Conservation (phyloP, 2,888 invertebrate species). For the Ecdyonurus torrentis region DNA sequence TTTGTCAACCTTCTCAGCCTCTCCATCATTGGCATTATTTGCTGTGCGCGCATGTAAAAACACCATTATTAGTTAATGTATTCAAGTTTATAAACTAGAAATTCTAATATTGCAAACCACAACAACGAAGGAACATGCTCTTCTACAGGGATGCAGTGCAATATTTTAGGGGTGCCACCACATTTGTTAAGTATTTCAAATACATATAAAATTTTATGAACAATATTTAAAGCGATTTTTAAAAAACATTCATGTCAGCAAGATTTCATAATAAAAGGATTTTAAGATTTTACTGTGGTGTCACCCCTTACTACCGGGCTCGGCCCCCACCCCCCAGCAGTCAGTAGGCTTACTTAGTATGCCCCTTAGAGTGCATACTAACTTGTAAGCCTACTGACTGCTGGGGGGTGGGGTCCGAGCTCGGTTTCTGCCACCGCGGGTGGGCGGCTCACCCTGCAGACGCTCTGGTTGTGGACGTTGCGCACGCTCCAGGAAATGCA, state of each 20-base stretch:
- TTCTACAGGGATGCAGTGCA: background rate
- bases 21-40: slow-evolving; percentile 31
- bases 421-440: background rate
- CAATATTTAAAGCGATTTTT: no score
- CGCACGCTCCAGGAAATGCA: slow-evolving; percentile 63
- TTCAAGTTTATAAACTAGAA: background rate
- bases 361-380: background rate
- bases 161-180: no score
- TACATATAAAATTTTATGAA: no score
- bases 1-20: slow-evolving; percentile 34
- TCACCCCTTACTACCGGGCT: no score
- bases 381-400: slow-evolving; percentile 4
- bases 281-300: no score
- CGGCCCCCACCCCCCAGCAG: no score
- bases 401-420: background rate
- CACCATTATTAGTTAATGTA: background rate
- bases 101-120: background rate
- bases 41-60: slow-evolving; percentile 23
- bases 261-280: no score
- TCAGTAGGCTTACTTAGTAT: background rate
- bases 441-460: background rate
- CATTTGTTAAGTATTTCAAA: no score
- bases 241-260: background rate
- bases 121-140: background rate
- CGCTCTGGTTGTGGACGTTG: slow-evolving; percentile 58